Conservation (phyloP, 2,113 vertebrate species). For the Cyanoderma ruficeps region DNA sequence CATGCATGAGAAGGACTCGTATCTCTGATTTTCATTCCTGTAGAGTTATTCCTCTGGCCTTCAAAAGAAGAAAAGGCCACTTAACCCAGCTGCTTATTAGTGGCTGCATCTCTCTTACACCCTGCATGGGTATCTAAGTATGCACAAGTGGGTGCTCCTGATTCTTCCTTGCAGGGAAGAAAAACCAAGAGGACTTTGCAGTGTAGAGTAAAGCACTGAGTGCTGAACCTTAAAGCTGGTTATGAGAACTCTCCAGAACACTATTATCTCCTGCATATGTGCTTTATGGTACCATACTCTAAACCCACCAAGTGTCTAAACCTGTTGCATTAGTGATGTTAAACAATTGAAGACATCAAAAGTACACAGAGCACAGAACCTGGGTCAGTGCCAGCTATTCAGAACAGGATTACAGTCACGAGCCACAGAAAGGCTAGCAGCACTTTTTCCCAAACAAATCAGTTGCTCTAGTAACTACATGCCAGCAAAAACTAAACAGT, state of each 20-base stretch:
- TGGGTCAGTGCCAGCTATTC: not conserved
- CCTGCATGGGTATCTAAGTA: not conserved
- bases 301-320: not conserved
- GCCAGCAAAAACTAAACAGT: not conserved
- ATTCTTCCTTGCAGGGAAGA: not conserved
- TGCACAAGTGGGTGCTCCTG: not conserved
- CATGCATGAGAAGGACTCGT: not conserved
- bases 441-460: slow-evolving; percentile 48
- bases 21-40: not conserved
- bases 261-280: not conserved
- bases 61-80: not conserved
- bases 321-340: not conserved
- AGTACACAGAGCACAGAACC: not conserved
- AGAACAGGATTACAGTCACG: not conserved
- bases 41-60: not conserved
- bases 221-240: not conserved
- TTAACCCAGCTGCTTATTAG: not conserved
- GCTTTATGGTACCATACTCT: not conserved
- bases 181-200: not conserved
- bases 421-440: not conserved
- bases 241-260: not conserved
- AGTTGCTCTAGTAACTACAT: slow-evolving; percentile 21
- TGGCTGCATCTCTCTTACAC: not conserved
- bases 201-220: not conserved
- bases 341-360: not conserved